phyloP scores from a whole-genome alignment of 2,888 invertebrate genomes.

The Megaustenia siamemsis region DNA sequence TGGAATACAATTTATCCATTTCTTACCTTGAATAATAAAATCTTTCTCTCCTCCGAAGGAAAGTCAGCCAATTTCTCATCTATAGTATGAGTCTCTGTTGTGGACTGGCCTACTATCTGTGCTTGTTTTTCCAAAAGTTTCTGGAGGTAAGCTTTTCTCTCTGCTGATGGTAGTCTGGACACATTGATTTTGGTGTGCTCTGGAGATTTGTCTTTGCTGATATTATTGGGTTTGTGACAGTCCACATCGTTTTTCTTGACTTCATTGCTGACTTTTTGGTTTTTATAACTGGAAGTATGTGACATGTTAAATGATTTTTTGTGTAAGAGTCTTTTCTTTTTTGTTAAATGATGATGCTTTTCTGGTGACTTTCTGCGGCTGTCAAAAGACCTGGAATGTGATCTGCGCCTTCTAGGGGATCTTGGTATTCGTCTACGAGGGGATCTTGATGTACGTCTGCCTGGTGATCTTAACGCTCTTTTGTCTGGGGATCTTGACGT shows the following conservation, averaged over 20 bases:
- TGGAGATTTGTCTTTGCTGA: neutral
- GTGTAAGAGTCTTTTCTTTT: no score
- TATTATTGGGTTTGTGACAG: neutral
- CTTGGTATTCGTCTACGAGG: no score
- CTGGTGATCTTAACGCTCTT: no score
- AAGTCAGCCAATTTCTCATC: slow-evolving; percentile 14
- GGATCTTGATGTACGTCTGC: neutral
- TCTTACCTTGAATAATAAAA: no score
- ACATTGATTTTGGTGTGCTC: slow-evolving; percentile 23
- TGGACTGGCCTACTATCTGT: neutral
- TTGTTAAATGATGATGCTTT: no score
- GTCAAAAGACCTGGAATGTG: neutral
- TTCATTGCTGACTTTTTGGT: neutral
- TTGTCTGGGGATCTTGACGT: no score
- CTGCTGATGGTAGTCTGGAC: slow-evolving; percentile 29
- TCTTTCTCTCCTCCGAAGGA: slow-evolving; percentile 6
- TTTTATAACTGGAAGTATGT: no score
- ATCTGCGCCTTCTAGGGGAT: no score
- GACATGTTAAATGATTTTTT: no score
- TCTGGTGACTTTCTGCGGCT: slow-evolving; percentile 10
- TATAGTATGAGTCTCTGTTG: neutral
- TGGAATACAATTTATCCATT: no score
- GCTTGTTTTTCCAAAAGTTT: slow-evolving; percentile 32
- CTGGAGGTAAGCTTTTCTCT: slow-evolving; percentile 32
- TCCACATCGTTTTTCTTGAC: neutral